Evolutionary conservation across 2,888 invertebrate species (phyloP).

Genomic region (Diplolepis rosae): DNA sequence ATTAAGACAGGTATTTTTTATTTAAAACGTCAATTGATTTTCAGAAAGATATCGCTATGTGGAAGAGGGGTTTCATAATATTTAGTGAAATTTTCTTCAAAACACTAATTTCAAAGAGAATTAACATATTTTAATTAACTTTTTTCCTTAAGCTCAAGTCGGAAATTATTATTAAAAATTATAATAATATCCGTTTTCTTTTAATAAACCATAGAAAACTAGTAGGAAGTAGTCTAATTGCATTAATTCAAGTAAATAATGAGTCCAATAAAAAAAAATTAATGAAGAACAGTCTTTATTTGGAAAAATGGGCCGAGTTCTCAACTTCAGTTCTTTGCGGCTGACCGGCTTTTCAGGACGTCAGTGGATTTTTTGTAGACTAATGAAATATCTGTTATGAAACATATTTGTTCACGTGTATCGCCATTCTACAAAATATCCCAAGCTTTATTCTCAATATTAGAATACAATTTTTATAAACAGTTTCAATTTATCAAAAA

Average conservation of each 20-base stretch:
- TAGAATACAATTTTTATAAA: background rate
- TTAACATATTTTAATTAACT: too few relatives aligned
- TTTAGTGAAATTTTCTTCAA: too few relatives aligned
- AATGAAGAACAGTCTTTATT: background rate
- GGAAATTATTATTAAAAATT: too few relatives aligned
- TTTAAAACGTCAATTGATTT: too few relatives aligned
- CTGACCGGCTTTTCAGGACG: constrained; percentile 61
- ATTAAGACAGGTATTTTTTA: too few relatives aligned
- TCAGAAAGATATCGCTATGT: too few relatives aligned
- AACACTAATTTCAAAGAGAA: too few relatives aligned
- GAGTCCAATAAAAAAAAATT: constrained; percentile 11
- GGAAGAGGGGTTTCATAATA: too few relatives aligned
- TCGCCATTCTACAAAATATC: constrained; percentile 17
- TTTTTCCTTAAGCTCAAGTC: too few relatives aligned
- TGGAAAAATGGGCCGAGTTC: constrained; percentile 32
- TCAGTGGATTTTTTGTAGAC: constrained; percentile 52
- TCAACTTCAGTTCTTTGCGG: constrained; percentile 55
- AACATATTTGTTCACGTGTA: constrained; percentile 50
- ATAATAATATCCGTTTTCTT: background rate
- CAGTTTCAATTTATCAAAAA: background rate
- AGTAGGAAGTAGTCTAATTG: too few relatives aligned
- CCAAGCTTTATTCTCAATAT: background rate
- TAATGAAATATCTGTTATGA: constrained; percentile 59
- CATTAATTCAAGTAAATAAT: too few relatives aligned
- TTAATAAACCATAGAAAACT: background rate